These are phyloP conservation scores for Drosophila recens DNA, from an alignment of 2,888 invertebrate genomes.

Conservation along the genomic window DNA sequence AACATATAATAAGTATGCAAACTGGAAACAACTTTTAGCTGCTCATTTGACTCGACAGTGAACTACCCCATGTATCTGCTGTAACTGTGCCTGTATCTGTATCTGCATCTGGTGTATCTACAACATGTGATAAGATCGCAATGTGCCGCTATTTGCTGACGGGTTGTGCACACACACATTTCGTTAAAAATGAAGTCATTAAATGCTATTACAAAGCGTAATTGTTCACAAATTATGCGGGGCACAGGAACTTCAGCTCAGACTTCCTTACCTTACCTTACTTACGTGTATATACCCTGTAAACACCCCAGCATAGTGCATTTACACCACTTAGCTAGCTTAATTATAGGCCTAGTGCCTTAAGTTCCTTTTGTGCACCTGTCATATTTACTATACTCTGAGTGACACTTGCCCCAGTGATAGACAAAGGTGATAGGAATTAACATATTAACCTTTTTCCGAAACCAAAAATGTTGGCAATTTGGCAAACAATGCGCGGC, in stretches of 20 bases:
- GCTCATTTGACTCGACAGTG: not conserved
- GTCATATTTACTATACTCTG: constrained; percentile 53
- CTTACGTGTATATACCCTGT: constrained; percentile 18
- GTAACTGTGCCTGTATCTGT: constrained; percentile 10
- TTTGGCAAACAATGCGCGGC: constrained; percentile 48
- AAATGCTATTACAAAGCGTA: constrained; percentile 81
- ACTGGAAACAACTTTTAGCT: constrained; percentile 1
- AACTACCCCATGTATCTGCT: constrained; percentile 3
- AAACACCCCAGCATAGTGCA: constrained; percentile 59
- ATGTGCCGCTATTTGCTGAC: constrained; percentile 31
- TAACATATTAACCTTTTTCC: constrained; percentile 57
- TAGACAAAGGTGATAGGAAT: constrained; percentile 35
- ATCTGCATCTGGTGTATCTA: constrained; percentile 9
- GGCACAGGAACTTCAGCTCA: constrained; percentile 35
- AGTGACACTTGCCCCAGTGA: constrained; percentile 67
- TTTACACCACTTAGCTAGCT: constrained; percentile 73
- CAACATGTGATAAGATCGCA: constrained; percentile 58
- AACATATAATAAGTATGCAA: constrained; percentile 1
- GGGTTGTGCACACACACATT: constrained; percentile 40
- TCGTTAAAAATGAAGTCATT: constrained; percentile 73
- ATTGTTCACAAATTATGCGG: constrained; percentile 79
- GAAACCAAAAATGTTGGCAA: constrained; percentile 54
- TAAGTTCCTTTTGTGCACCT: constrained; percentile 62
- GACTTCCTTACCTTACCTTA: constrained; percentile 42
- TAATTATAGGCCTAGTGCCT: constrained; percentile 66